Base-by-base conservation (phyloP, 2,888 invertebrate species). In the Pachymerium ferrugineum region DNA sequence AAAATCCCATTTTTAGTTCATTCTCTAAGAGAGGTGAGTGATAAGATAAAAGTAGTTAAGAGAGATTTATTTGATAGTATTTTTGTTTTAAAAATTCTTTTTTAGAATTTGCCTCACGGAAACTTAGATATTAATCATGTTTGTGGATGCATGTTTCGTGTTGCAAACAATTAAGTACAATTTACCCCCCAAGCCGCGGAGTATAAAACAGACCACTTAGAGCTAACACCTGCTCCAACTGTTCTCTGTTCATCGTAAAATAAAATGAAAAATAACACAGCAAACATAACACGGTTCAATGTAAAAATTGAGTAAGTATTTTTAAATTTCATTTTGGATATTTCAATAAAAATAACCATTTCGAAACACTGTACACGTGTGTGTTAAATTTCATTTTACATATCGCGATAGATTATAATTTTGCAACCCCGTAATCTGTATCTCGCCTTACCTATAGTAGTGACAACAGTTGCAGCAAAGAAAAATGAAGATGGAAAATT, bases 391-490 rank as follows among this genome's bases (percentile, higher is more conserved):
- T n/a, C n/a, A n/a, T n/a, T n/a, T n/a, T n/a, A n/a, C n/a, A n/a
- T n/a, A n/a, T n/a, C n/a, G n/a, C n/a, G n/a, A n/a, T n/a, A n/a
- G n/a, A n/a, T n/a, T n/a, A n/a, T n/a, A n/a, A n/a, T n/a, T n/a
- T n/a, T n/a, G n/a, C n/a, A n/a, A n/a, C n/a, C n/a, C n/a, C n/a
- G n/a, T n/a, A n/a, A n/a, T n/a, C n/a, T n/a, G n/a, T n/a, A n/a
- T n/a, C n/a, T n/a, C n/a, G n/a, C 30, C 38, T 82, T 85, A 92
- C 93, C 94, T 83, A 94, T 94, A 73, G 94, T 94, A 74, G 94
- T 94, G 80, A 94, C 87, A 78, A 94, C 92, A 72, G 94, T 94
- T 30, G 93, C 93, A 14, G 93, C 91, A 81, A 94, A 94, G 84
- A 94, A 94, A 54, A 93, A 90, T 3, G 93, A 90, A 82, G 92